Percentiles rank a stretch among this genome's conserved stretches.
These are phyloP conservation scores for Ornithoptera priamus DNA, from an alignment of 2,888 invertebrate species.

Conservation along the genomic window DNA sequence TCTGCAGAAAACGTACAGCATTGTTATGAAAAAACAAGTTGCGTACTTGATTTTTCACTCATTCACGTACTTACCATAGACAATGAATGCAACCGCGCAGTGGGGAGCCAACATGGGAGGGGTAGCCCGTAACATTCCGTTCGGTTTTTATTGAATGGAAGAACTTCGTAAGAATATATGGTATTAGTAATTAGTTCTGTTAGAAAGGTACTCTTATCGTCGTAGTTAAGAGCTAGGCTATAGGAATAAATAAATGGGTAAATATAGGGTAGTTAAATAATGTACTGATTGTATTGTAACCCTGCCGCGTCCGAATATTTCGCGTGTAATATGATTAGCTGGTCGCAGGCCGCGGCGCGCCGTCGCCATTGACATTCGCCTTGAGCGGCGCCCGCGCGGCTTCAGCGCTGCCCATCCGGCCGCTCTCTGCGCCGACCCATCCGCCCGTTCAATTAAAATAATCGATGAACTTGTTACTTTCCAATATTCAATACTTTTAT, in stretches of 20 bases:
- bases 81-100: too few relatives aligned
- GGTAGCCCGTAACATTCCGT: too few relatives aligned
- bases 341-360: slow-evolving; percentile 25
- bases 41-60: too few relatives aligned
- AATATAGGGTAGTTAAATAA: not conserved
- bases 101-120: too few relatives aligned
- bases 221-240: not conserved
- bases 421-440: not conserved
- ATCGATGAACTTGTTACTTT: slow-evolving; percentile 16
- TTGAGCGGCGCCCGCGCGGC: slow-evolving; percentile 36
- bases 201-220: too few relatives aligned
- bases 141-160: too few relatives aligned
- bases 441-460: not conserved
- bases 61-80: too few relatives aligned
- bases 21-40: too few relatives aligned
- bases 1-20: too few relatives aligned
- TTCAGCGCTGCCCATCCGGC: not conserved
- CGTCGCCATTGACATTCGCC: slow-evolving; percentile 39
- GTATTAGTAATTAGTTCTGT: too few relatives aligned
- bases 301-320: slow-evolving; percentile 23
- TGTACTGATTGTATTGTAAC: slow-evolving; percentile 1
- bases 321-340: slow-evolving; percentile 30
- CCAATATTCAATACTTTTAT: slow-evolving; percentile 2
- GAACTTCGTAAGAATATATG: too few relatives aligned
- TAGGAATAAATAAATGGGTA: not conserved